Evolutionary conservation across 64 coral and sea anemone species (phyloP).

Genomic region (Pocillopora verrucosa): DNA sequence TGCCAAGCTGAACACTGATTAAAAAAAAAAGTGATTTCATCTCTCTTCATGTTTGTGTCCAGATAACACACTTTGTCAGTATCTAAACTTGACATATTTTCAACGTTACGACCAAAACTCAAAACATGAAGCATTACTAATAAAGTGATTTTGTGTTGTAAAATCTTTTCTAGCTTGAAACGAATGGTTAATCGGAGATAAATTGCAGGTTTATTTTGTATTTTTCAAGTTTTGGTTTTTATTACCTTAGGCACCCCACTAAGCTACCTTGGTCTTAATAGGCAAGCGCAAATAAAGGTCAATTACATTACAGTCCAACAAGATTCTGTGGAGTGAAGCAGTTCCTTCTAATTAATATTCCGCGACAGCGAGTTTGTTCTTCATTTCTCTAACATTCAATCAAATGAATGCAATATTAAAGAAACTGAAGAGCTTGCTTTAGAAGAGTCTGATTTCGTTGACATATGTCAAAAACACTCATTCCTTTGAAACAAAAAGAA

Average conservation of each 20-base stretch:
- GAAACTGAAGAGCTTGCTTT: not conserved
- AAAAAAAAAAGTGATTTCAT: too few species aligned
- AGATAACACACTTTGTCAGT: too few species aligned
- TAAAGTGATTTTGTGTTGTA: not conserved
- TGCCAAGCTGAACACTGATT: too few species aligned
- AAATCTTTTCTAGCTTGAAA: not conserved
- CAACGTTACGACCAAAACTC: not conserved
- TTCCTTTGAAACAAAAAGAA: not conserved
- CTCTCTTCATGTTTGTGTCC: too few species aligned
- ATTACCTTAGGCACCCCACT: not conserved
- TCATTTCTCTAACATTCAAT: not conserved
- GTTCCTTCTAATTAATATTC: not conserved
- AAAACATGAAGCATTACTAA: not conserved
- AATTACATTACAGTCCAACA: not conserved
- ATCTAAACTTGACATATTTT: too few species aligned
- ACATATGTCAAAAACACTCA: not conserved
- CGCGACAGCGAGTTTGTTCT: not conserved
- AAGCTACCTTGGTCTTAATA: not conserved
- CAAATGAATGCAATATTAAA: not conserved
- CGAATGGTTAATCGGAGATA: not conserved
- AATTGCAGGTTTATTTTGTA: not conserved
- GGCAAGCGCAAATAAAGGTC: not conserved
- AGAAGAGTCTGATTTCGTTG: not conserved
- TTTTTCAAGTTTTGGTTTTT: not conserved
- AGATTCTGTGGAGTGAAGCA: not conserved